Evolutionary conservation across 2,888 invertebrate genomes (phyloP).

Genomic region (Phortica magna): DNA sequence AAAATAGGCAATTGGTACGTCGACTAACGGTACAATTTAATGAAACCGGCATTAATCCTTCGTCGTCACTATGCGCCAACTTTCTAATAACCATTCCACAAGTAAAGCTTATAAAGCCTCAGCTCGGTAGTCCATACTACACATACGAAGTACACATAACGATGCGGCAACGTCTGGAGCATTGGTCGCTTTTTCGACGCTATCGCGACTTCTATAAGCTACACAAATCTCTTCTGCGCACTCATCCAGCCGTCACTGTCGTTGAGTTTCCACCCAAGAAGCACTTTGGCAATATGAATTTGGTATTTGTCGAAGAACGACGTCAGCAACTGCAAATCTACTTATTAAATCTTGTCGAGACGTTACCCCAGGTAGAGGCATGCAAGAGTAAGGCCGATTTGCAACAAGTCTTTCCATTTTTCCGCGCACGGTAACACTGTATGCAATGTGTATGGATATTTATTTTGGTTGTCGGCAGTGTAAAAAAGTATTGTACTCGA

Average conservation of each 20-base stretch:
- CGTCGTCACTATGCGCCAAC: slow-evolving; percentile 70
- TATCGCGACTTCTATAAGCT: slow-evolving; percentile 95
- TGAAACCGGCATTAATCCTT: slow-evolving; percentile 71
- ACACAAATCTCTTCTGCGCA: slow-evolving; percentile 87
- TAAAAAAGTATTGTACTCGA: neutral
- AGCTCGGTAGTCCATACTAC: slow-evolving; percentile 65
- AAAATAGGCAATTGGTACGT: slow-evolving; percentile 73
- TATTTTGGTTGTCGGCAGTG: neutral
- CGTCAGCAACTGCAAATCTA: slow-evolving; percentile 92
- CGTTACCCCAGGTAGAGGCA: slow-evolving; percentile 87
- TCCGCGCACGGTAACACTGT: slow-evolving; percentile 81
- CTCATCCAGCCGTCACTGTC: slow-evolving; percentile 87
- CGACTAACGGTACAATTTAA: slow-evolving; percentile 72
- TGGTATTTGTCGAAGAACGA: slow-evolving; percentile 91
- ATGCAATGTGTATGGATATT: neutral
- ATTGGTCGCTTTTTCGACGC: slow-evolving; percentile 97
- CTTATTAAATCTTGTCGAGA: slow-evolving; percentile 89
- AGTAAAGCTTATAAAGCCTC: slow-evolving; percentile 68
- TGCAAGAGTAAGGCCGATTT: slow-evolving; percentile 88
- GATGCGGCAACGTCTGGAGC: slow-evolving; percentile 81
- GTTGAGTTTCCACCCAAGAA: slow-evolving; percentile 98
- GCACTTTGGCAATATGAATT: slow-evolving; percentile 93
- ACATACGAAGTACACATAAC: slow-evolving; percentile 77
- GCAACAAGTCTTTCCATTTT: slow-evolving; percentile 90
- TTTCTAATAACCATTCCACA: slow-evolving; percentile 76